Evolutionary conservation across 2,113 vertebrate genomes (phyloP).

Genomic region (Percina caprodes): DNA sequence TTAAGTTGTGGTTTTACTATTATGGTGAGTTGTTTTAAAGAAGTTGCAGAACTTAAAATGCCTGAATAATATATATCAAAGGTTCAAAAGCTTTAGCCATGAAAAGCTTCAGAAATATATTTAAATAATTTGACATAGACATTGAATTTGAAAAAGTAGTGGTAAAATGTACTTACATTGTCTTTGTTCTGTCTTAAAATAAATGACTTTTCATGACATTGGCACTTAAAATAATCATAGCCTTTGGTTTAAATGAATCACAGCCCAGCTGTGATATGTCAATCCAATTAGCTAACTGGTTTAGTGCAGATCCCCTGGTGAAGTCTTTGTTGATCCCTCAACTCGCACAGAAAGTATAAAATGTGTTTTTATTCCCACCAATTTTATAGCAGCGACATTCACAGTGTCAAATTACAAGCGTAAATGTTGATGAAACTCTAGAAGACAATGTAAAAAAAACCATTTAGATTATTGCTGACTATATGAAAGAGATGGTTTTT

Average conservation of each 20-base stretch:
- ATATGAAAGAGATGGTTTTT: background rate
- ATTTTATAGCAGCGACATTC: background rate
- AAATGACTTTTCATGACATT: constrained; percentile 65
- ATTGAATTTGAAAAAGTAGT: background rate
- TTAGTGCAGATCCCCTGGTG: constrained; percentile 78
- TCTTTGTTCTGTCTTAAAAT: background rate
- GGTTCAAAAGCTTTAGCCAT: background rate
- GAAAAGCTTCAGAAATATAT: background rate
- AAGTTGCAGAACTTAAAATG: background rate
- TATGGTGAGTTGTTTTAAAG: background rate
- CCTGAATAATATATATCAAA: too few relatives aligned
- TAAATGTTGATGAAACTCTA: background rate
- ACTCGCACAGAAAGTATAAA: constrained; percentile 16
- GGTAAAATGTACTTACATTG: background rate
- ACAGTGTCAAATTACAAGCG: background rate
- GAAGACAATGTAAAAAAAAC: background rate
- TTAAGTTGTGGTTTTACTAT: background rate
- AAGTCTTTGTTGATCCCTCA: constrained; percentile 64
- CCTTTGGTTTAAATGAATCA: constrained; percentile 77
- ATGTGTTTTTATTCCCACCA: background rate
- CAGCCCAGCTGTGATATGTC: constrained; percentile 64
- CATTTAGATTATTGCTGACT: background rate
- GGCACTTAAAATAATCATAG: constrained; percentile 78
- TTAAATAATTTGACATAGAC: background rate
- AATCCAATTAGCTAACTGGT: constrained; percentile 84